Conservation (phyloP, 2,888 invertebrate genomes). For the Odontomyia ornata region DNA sequence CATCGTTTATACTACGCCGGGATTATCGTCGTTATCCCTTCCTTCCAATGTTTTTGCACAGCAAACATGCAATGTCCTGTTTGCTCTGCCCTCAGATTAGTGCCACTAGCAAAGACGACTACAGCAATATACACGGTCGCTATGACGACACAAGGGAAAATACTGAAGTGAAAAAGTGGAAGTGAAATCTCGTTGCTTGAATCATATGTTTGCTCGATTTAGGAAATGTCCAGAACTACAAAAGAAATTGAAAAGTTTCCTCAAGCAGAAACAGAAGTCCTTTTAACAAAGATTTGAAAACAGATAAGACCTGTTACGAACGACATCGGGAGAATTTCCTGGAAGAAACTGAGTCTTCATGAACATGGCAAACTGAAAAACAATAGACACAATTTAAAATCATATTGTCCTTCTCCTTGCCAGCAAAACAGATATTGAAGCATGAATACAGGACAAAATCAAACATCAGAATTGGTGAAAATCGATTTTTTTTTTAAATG, state of each 20-base stretch:
- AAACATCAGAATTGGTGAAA: neutral
- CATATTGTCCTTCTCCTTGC: neutral
- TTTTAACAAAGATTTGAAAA: conserved; percentile 18
- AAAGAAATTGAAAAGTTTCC: conserved; percentile 49
- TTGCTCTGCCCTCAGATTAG: neutral
- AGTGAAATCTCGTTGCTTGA: neutral
- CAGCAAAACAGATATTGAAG: neutral
- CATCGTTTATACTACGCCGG: neutral
- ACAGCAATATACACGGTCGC: neutral
- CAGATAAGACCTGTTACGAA: conserved; percentile 5
- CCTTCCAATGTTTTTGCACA: conserved; percentile 5
- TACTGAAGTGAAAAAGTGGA: conserved; percentile 5
- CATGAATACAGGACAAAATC: neutral
- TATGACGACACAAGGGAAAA: neutral
- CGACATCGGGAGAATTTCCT: neutral
- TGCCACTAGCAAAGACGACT: neutral
- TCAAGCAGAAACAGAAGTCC: conserved; percentile 26
- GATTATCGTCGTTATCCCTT: neutral
- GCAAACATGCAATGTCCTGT: conserved; percentile 7
- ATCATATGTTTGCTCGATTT: conserved; percentile 23
- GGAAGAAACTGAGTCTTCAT: neutral
- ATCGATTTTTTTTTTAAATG: conserved; percentile 22
- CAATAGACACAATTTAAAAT: conserved; percentile 7
- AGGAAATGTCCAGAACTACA: conserved; percentile 43
- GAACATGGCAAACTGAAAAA: neutral